These are phyloP conservation scores for Hestina assimilis DNA, from an alignment of 1,140 invertebrate species.

Conservation along the genomic window DNA sequence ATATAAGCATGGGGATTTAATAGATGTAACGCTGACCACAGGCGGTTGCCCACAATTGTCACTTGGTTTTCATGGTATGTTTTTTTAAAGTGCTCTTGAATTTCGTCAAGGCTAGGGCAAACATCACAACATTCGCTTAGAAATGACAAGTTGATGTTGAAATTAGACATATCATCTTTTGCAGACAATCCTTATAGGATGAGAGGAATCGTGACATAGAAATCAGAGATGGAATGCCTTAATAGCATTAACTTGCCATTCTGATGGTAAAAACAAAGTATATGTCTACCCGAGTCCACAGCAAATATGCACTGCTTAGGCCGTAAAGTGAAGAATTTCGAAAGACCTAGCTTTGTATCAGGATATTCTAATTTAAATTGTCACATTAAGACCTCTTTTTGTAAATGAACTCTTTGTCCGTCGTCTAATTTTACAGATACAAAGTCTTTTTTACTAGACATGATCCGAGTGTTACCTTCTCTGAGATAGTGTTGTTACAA, in stretches of 20 bases:
- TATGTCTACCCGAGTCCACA: slow-evolving; percentile 15
- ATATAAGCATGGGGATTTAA: no score
- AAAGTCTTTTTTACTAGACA: neutral
- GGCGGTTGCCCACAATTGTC: no score
- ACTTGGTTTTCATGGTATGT: no score
- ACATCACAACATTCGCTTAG: neutral
- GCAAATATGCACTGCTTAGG: slow-evolving; percentile 29
- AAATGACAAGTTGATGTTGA: neutral
- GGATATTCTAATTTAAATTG: slow-evolving; percentile 22
- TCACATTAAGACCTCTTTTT: neutral
- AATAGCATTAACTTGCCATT: slow-evolving; percentile 30
- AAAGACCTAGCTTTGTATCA: slow-evolving; percentile 18
- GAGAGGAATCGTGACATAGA: neutral
- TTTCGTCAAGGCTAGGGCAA: slow-evolving; percentile 1
- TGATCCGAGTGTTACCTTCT: neutral
- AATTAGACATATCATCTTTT: neutral
- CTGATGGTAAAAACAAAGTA: slow-evolving; percentile 25
- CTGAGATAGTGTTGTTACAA: neutral
- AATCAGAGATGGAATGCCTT: slow-evolving; percentile 15
- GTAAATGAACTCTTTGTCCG: neutral
- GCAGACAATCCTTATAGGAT: slow-evolving; percentile 2
- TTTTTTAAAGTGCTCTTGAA: no score
- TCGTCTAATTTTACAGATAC: neutral
- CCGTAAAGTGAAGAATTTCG: slow-evolving; percentile 28
- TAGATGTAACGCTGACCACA: no score